Base-by-base conservation (phyloP, 2,113 vertebrate species). In the Sorex araneus region DNA sequence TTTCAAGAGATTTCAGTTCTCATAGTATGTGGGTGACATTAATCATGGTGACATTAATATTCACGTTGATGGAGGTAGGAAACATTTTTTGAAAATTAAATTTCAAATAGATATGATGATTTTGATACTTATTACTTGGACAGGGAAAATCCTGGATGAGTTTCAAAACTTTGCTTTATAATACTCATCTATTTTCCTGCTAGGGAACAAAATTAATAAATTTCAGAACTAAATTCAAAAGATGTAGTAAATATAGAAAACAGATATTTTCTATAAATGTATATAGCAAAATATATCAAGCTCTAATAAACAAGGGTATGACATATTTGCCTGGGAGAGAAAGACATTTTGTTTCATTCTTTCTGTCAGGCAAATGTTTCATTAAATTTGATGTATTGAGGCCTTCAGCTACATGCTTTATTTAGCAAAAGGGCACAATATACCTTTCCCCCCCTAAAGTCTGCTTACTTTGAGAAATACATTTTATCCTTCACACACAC, bases 161-260 rank as follows among this genome's bases (percentile, higher is more conserved):
- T 90, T 92, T 90, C 40, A 77, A 82, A 71, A 27, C n/a, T 92
- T 90, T 91, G 6, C 54, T 92, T 89, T 92, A 60, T 95, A 85
- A 80, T 71, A 83, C 81, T n/a, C 23, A 78, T 81, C 30, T 87
- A 79, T 36, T 88, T 93, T 77, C 30, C 73, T 89, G 82, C 19
- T 13, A 87, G 84, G 30, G 66, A 93, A 54, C 50, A 84, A 92
- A 92, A 89, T 43, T 57, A 66, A 86, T 92, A 66, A 90, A 73
- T n/a, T 40, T 54, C 28, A 77, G 76, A 69, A 86, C 82, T 64
- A 78, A 87, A 84, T 45, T 43, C 16, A 94, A 84, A 83, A 9
- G 15, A 64, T 84, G 57, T 23, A 86, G 27, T 70, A 63, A 18
- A 32, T 43, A 50, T 87, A 28, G 54, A 76, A 93, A 54, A 54